Percentiles rank a stretch among this genome's conserved stretches.
Evolutionary conservation across 2,113 vertebrate genomes (phyloP).

Genomic region (Alaudala cheleensis): DNA sequence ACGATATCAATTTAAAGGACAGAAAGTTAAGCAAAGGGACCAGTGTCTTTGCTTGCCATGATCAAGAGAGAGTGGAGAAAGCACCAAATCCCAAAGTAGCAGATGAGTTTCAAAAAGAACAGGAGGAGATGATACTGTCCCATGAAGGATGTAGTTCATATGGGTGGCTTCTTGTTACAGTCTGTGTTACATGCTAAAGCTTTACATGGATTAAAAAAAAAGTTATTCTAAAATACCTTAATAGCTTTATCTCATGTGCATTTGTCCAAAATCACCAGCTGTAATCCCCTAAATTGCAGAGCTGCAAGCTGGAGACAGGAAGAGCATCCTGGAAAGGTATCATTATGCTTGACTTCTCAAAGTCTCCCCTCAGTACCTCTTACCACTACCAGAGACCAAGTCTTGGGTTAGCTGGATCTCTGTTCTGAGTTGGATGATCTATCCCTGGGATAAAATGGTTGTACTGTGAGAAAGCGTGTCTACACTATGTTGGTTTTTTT

Average conservation of each 20-base stretch:
- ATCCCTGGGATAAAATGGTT: neutral
- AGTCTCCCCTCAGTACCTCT: neutral
- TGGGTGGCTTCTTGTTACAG: neutral
- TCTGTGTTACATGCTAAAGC: neutral
- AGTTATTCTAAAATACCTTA: neutral
- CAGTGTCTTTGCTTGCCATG: neutral
- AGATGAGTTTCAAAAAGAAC: neutral
- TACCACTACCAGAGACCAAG: neutral
- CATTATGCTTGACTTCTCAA: neutral
- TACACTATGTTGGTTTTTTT: rapidly evolving
- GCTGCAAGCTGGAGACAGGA: neutral
- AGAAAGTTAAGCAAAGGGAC: neutral
- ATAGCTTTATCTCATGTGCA: neutral
- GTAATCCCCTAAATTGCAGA: neutral
- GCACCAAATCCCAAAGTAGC: neutral
- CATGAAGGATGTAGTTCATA: neutral
- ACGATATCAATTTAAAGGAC: neutral
- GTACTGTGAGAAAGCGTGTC: neutral
- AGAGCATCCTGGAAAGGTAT: neutral
- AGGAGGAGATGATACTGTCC: neutral
- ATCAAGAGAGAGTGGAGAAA: neutral
- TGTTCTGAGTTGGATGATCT: neutral
- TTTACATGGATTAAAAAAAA: neutral
- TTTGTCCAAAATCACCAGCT: neutral
- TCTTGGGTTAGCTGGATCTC: neutral